A percentile compares a stretch with the other conserved stretches of the same genome.
These are phyloP conservation scores for Euglossa dilemma DNA, from an alignment of 1,140 invertebrate genomes.

Conservation along the genomic window DNA sequence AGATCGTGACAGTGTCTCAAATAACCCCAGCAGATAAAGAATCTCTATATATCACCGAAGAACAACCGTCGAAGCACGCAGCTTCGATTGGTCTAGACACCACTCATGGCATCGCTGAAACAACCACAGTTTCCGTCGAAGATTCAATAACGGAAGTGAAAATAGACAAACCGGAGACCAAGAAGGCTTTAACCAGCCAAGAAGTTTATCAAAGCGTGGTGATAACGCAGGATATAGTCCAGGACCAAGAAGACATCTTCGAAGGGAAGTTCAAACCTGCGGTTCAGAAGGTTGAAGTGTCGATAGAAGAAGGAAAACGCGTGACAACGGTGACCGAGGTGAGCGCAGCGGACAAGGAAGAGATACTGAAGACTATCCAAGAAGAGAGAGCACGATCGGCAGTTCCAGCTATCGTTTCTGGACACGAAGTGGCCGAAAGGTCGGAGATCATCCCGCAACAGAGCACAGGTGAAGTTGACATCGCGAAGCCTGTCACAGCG, in stretches of 20 bases:
- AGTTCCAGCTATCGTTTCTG: conserved; percentile 56
- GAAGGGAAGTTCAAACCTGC: conserved; percentile 73
- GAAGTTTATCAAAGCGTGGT: conserved; percentile 72
- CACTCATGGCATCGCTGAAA: conserved; percentile 67
- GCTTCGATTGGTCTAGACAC: conserved; percentile 65
- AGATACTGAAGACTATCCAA: conserved; percentile 57
- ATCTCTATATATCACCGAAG: conserved; percentile 62
- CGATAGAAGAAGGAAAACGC: conserved; percentile 75
- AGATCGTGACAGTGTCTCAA: conserved; percentile 68
- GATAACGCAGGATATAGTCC: conserved; percentile 76
- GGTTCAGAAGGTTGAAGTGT: conserved; percentile 68
- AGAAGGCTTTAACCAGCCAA: conserved; percentile 64
- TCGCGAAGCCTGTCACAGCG: conserved; percentile 49
- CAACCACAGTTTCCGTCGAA: conserved; percentile 50
- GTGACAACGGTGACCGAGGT: conserved; percentile 77
- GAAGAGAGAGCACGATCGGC: conserved; percentile 65
- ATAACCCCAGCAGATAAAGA: conserved; percentile 76
- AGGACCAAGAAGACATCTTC: conserved; percentile 79
- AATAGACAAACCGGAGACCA: conserved; percentile 60
- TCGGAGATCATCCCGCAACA: conserved; percentile 64
- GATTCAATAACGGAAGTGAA: conserved; percentile 58
- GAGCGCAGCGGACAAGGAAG: conserved; percentile 76
- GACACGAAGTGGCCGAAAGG: conserved; percentile 68
- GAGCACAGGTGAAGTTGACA: conserved; percentile 57
- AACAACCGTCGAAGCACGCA: conserved; percentile 57